phyloP scores from a whole-genome alignment of 2,888 invertebrate species.

The Anagyrus pseudococci region DNA sequence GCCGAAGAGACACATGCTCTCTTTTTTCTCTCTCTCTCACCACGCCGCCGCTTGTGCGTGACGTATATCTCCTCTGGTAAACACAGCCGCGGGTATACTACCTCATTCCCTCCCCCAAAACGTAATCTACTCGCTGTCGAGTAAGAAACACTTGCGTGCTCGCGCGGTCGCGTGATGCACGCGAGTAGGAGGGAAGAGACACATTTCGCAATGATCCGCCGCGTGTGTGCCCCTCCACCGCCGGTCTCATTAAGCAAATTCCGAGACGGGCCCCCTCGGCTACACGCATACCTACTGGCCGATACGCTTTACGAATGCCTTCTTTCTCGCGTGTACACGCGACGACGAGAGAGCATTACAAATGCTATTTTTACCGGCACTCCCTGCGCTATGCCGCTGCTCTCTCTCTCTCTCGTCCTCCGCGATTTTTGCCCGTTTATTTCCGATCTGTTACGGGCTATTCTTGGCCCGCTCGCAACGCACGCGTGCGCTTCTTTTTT shows the following conservation, averaged over 20 bases:
- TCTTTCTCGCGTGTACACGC: neutral
- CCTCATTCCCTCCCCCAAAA: too few species aligned
- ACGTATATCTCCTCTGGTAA: too few species aligned
- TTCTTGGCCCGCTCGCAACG: too few species aligned
- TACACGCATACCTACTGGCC: too few species aligned
- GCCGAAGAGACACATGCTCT: neutral
- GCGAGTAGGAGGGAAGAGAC: neutral
- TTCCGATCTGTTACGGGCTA: neutral
- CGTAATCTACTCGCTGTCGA: neutral
- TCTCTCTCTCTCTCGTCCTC: neutral
- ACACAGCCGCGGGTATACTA: too few species aligned
- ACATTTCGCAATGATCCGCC: neutral
- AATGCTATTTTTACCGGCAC: neutral
- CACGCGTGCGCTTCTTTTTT: neutral
- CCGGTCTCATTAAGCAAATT: neutral
- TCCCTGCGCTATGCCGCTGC: too few species aligned
- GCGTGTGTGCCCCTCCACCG: neutral
- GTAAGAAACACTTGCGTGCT: neutral
- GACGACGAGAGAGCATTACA: too few species aligned
- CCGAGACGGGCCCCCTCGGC: neutral
- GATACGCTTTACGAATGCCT: too few species aligned
- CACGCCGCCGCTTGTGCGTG: too few species aligned
- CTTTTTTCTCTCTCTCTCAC: too few species aligned
- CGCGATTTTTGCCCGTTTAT: neutral
- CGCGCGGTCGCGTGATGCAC: too few species aligned